Evolutionary conservation across 2,113 vertebrate species (phyloP).

Genomic region (Rhipidura dahli): DNA sequence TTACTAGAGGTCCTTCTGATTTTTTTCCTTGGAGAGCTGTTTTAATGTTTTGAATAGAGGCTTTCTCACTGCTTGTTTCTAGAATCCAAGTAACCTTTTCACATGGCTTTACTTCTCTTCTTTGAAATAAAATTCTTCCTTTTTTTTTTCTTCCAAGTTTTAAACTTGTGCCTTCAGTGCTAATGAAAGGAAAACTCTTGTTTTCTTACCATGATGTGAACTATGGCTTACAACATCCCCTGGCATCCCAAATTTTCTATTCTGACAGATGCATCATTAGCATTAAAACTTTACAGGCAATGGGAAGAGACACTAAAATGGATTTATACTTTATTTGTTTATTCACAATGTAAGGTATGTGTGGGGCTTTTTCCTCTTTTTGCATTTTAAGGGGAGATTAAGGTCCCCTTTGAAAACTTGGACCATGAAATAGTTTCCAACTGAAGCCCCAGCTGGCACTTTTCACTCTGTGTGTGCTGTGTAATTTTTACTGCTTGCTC

Average conservation of each 20-base stretch:
- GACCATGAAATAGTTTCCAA: background rate
- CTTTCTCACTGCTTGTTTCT: background rate
- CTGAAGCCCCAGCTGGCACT: background rate
- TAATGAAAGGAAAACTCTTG: background rate
- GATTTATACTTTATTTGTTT: background rate
- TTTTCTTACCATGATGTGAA: background rate
- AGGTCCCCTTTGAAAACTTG: background rate
- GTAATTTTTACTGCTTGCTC: background rate
- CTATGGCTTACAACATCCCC: background rate
- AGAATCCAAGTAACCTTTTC: background rate
- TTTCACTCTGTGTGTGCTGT: background rate
- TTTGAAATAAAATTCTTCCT: background rate
- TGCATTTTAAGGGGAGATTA: background rate
- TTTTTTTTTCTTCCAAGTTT: background rate
- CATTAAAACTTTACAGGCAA: background rate
- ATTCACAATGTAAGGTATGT: background rate
- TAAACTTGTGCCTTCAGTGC: background rate
- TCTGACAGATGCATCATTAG: background rate
- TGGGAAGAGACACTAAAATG: background rate
- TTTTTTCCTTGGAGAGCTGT: background rate
- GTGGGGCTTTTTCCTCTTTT: rapidly evolving
- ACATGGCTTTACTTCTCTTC: background rate
- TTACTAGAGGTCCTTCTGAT: background rate
- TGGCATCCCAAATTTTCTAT: background rate
- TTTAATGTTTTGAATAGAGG: background rate